A percentile compares a stretch with the other conserved stretches of the same genome.
Evolutionary conservation across 2,888 invertebrate genomes (phyloP).

Genomic region (Eurytoma adleriae): DNA sequence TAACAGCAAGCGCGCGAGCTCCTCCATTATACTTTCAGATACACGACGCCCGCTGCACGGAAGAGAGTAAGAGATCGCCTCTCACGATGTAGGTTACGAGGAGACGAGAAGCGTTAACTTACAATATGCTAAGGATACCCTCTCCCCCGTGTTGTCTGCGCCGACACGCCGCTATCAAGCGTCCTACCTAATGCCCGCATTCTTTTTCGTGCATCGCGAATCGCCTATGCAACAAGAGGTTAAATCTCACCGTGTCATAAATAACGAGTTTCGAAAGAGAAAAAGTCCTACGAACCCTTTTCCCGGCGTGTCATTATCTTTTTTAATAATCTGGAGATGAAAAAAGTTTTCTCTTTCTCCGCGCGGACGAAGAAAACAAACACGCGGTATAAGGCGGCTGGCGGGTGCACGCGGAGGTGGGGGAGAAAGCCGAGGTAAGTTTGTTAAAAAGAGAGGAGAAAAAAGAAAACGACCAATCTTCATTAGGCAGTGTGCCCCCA

Average conservation of each 20-base stretch:
- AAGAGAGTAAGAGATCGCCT: slow-evolving; percentile 56
- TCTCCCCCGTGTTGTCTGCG: background rate
- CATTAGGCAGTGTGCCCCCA: slow-evolving; percentile 11
- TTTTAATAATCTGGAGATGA: background rate
- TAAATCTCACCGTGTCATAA: no score
- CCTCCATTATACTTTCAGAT: slow-evolving; percentile 69
- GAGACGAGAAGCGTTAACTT: slow-evolving; percentile 52
- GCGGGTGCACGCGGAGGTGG: background rate
- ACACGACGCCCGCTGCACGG: slow-evolving; percentile 55
- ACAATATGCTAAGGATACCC: slow-evolving; percentile 34
- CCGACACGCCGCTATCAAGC: background rate
- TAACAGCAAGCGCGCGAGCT: slow-evolving; percentile 55
- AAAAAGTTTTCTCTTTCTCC: background rate
- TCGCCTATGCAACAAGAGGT: background rate
- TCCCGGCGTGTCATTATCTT: background rate
- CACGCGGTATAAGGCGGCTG: background rate
- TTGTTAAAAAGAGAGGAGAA: background rate
- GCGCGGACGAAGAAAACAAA: background rate
- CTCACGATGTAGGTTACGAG: slow-evolving; percentile 61
- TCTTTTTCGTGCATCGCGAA: background rate
- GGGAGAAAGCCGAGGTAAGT: background rate
- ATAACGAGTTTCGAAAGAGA: no score
- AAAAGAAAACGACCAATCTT: slow-evolving; percentile 26
- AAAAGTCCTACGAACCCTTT: no score
- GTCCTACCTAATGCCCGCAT: background rate